Base-by-base conservation (phyloP, 2,797 vertebrate genomes). In the Syngnathus acus region DNA sequence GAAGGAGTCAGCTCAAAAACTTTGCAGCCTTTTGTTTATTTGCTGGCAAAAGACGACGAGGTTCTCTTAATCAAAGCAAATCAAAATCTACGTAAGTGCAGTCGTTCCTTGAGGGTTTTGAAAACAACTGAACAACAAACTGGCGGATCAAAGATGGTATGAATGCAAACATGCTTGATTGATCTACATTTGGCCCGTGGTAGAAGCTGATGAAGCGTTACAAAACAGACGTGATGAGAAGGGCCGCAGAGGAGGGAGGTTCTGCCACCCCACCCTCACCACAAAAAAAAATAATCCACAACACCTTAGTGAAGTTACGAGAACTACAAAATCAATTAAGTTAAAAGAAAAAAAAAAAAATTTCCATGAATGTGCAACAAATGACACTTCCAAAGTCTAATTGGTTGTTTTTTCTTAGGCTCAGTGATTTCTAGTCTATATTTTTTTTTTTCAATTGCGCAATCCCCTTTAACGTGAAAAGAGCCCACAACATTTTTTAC, bases 61-160 rank as follows among this genome's bases (percentile, higher is more conserved):
- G 16, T 9, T 11, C 9, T n/a, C 47, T 48, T 51, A 37, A 64
- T 64, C 63, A 64, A 50, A 48, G 23, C 62, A 45, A 80, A 65
- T 78, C 61, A 73, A 72, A 80, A 73, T 72, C 48, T 59, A 48
- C n/a, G n/a, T n/a, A n/a, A 4, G 17, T 23, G 51, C 54, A 72
- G 65, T 5, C 23, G 65, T 70, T 74, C 73, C 72, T 70, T 4
- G 2, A 63, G 72, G 72, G 69, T 55, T 81, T 60, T 17, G 21
- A 59, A 38, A 65, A 55, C 2, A 0, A 51, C 66, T n/a, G 17
- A 50, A 51, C 78, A 79, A 81, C 55, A 57, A 16, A 57, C 21
- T 54, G 11, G 19, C 67, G 72, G 73, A 69, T 67, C 51, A 79
- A 78, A 85, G 72, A 76, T 74, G 55, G 76, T 71, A 70, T 76